Base-by-base conservation (phyloP, 2,888 invertebrate genomes). In the Orchesella flavescens region DNA sequence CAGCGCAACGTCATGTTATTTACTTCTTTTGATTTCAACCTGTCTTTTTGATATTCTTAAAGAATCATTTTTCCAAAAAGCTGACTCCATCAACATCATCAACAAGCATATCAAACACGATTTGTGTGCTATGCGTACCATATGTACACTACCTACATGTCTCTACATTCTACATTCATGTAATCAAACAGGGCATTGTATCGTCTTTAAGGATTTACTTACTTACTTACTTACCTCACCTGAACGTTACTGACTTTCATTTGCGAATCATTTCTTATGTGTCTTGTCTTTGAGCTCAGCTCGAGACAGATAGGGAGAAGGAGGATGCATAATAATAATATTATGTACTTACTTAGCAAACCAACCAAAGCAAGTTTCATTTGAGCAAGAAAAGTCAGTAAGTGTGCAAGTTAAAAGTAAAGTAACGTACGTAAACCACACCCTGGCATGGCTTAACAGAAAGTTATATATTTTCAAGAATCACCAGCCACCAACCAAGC, bases 381-480 rank as follows among this genome's bases (percentile, higher is more conserved):
- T 57, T 66, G 43, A 57, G 43, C 55, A 76, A 66, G 59, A 75
- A 65, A 53, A 76, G 76, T 34, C 53, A 76, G 65, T 53, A 76
- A 76, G 77, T 61, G 71, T 24, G 24, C 46, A 77, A 77, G 55
- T 76, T 57, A 53, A 78, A 68, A 53, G 69, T 69, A 69, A 72
- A 76, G 76, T 34, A 63, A 79, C 69, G 63, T 34, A 79, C 69
- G 63, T 34, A 69, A 78, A 73, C 79, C 79, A 79, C 79, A 79
- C 79, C 79, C 79, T 72, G 79, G 72, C 79, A 72, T 72, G 79
- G 72, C 79, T 79, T 65, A 23, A 72, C 78, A 21, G 43, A 44
- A 78, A 63, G 12, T 71, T 12, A n/a, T 53, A 53, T 24, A 57
- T 71, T 71, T 72, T 72, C 65, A 65, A 43, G 21, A n/a, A 72